These are phyloP conservation scores for Parnassius apollo DNA, from an alignment of 2,888 invertebrate species.

Conservation along the genomic window DNA sequence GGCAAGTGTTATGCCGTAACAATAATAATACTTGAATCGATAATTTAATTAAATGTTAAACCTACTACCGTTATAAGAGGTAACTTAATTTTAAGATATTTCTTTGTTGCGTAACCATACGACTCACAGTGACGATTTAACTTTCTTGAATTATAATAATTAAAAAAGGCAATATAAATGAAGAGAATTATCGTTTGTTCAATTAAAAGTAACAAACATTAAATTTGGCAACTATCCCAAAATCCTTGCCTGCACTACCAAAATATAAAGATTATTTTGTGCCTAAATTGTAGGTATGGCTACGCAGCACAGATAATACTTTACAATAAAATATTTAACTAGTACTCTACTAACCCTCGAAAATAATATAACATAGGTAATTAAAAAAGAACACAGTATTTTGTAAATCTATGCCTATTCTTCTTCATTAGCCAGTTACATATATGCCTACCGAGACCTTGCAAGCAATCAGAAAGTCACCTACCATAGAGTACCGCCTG, in stretches of 20 bases:
- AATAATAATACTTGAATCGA: slow-evolving; percentile 18
- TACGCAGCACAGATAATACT: slow-evolving; percentile 19
- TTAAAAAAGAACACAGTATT: slow-evolving; percentile 62
- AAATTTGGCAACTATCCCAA: not conserved
- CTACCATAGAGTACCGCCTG: no score
- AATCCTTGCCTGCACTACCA: not conserved
- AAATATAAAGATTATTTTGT: no score
- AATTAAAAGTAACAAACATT: no score
- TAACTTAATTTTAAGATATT: not conserved
- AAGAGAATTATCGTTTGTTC: not conserved
- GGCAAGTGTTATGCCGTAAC: slow-evolving; percentile 32
- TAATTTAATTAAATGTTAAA: not conserved
- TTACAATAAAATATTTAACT: slow-evolving; percentile 22
- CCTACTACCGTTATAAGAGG: no score
- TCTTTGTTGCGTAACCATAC: not conserved
- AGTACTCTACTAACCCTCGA: slow-evolving; percentile 2
- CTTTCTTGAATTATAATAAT: not conserved
- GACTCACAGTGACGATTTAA: not conserved
- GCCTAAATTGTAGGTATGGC: not conserved
- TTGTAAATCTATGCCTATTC: slow-evolving; percentile 59
- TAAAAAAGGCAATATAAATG: not conserved
- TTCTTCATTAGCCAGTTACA: no score
- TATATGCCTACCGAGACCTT: no score
- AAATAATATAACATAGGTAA: slow-evolving; percentile 27
- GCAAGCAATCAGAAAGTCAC: no score